Base-by-base conservation (phyloP, 2,797 vertebrate genomes). In the Betta splendens region DNA sequence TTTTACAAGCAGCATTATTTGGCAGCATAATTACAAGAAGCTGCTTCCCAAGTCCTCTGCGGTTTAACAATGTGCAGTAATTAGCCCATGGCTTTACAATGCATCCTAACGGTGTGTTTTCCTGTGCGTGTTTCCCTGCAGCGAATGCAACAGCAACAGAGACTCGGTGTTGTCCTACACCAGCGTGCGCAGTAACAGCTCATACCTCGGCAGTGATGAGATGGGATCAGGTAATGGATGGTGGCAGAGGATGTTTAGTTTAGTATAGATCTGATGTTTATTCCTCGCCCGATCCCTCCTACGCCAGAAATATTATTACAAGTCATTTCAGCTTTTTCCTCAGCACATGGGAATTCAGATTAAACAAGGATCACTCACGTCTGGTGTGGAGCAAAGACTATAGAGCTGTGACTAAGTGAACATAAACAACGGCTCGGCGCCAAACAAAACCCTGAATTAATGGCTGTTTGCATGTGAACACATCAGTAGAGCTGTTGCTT, bases 141-240 rank as follows among this genome's bases (percentile, higher is more conserved):
- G 98, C 32, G 98, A 99, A 74, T 99, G 98, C 79, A 98, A 98
- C 92, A 99, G 98, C 75, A 99, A 99, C 86, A 92, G 98, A 42
- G 97, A 99, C 79, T 99, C 98, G 0, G 97, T 99, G 47, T 61
- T 99, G 75, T 99, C 98, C 3, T 99, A 97, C 88, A 98, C 97
- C 69, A 99, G 97, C 0, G 95, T 98, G 56, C 89, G 97, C 38
- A 98, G 98, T 54, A 99, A 96, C 80, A 99, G 98, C 86, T 99
- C 98, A 0, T 99, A 98, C 85, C 84, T 99, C 77, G 97, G 97
- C 48, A 99, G 98, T 1, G 98, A 99, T 0, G 98, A 99, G 89
- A 99, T 98, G 96, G 97, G 97, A 50, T 99, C 98, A 78, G 98
- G 98, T 99, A 89, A 92, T 28, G 9, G 3, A 42, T 36, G 18